These are phyloP conservation scores for Papilio protenor DNA, from an alignment of 2,888 invertebrate genomes.

Conservation along the genomic window DNA sequence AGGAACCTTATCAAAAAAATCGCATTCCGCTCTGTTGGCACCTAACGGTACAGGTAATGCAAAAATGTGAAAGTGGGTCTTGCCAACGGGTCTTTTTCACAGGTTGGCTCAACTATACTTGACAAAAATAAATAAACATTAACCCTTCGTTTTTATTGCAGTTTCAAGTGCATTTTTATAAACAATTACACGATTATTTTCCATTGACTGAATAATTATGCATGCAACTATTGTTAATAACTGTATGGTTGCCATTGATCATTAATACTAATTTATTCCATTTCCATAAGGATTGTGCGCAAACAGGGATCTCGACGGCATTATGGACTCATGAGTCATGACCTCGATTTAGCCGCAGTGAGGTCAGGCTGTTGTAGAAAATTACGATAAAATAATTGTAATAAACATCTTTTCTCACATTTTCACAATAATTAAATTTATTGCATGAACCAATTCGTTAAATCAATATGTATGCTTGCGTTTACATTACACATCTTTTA, in stretches of 20 bases:
- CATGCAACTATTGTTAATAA: background rate
- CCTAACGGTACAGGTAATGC: slow-evolving; percentile 33
- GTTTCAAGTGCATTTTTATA: background rate
- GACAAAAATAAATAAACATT: background rate
- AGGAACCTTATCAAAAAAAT: background rate
- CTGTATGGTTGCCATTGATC: background rate
- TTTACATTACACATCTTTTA: background rate
- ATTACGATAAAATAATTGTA: slow-evolving; percentile 21
- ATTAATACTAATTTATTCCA: background rate
- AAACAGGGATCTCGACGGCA: slow-evolving; percentile 46
- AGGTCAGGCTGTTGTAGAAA: slow-evolving; percentile 46
- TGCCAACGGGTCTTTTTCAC: slow-evolving; percentile 9
- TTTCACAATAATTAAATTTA: background rate
- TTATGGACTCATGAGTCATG: slow-evolving; percentile 48
- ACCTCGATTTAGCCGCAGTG: slow-evolving; percentile 49
- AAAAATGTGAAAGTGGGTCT: slow-evolving; percentile 37
- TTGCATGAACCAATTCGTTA: background rate
- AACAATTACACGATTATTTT: background rate
- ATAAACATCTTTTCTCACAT: background rate
- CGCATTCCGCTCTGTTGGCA: slow-evolving; percentile 14
- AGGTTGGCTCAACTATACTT: background rate
- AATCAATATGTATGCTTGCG: background rate
- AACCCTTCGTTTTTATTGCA: background rate
- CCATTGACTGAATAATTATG: background rate
- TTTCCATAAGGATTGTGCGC: slow-evolving; percentile 32